Evolutionary conservation across 2,888 invertebrate species (phyloP).

Genomic region (Macropis europaea): DNA sequence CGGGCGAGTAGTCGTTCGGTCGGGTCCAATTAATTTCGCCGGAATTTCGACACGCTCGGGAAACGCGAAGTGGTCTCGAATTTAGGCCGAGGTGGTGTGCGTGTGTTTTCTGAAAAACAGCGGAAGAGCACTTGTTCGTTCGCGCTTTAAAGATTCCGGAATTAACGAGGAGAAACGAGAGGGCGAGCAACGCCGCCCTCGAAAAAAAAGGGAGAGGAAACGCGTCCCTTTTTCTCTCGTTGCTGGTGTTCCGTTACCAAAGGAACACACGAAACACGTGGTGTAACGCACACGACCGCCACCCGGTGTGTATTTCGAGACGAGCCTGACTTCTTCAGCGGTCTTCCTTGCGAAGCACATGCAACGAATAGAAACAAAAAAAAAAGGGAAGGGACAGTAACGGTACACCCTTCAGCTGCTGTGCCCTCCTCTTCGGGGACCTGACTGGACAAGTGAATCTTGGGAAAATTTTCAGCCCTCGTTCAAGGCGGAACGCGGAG

Average conservation of each 20-base stretch:
- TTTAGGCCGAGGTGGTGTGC: constrained; percentile 14
- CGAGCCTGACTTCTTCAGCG: constrained; percentile 16
- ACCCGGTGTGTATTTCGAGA: constrained; percentile 52
- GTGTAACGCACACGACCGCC: constrained; percentile 37
- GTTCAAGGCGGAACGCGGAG: not conserved
- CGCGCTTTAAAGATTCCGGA: constrained; percentile 29
- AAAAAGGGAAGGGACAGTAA: constrained; percentile 28
- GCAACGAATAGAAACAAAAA: constrained; percentile 5
- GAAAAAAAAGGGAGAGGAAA: constrained; percentile 37
- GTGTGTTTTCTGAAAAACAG: constrained; percentile 9
- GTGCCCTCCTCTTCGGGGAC: not conserved
- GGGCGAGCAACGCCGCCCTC: not conserved
- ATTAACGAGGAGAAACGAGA: constrained; percentile 18
- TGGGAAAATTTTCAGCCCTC: no score
- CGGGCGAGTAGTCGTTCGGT: not conserved
- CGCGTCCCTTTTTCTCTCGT: constrained; percentile 50
- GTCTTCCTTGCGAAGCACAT: constrained; percentile 47
- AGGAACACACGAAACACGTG: constrained; percentile 48
- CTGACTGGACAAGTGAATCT: no score
- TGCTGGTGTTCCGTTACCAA: constrained; percentile 56
- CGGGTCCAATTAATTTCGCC: not conserved
- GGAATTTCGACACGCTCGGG: not conserved
- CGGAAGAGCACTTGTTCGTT: constrained; percentile 29
- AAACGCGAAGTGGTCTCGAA: constrained; percentile 3
- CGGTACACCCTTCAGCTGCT: constrained; percentile 22